A percentile compares a stretch with the other conserved stretches of the same genome.
Conservation (phyloP, 2,888 invertebrate species). For the Napeogenes sylphis region DNA sequence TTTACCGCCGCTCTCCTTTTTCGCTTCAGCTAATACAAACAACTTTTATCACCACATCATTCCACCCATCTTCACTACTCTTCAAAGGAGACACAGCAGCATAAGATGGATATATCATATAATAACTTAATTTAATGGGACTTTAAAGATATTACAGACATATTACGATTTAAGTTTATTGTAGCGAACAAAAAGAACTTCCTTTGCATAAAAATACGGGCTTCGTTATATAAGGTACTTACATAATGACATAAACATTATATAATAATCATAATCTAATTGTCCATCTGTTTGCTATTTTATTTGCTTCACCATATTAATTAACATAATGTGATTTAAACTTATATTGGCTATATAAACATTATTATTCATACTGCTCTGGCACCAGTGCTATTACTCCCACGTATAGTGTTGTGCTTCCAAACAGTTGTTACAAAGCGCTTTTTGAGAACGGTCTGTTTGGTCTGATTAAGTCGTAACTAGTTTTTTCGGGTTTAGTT, state of each 20-base stretch:
- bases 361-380: slow-evolving; percentile 27
- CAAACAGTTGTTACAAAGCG: slow-evolving; percentile 56
- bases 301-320: slow-evolving; percentile 10
- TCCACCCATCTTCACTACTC: no score
- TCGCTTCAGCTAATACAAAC: no score
- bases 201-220: background rate
- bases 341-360: slow-evolving; percentile 18
- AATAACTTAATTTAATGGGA: no score
- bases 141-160: no score
- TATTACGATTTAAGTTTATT: no score
- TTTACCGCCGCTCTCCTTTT: no score
- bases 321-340: slow-evolving; percentile 23
- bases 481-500: no score
- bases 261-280: slow-evolving; percentile 12
- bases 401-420: slow-evolving; percentile 39
- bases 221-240: background rate
- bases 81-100: no score
- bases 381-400: slow-evolving; percentile 42
- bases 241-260: slow-evolving; percentile 1
- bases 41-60: no score
- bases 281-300: slow-evolving; percentile 10
- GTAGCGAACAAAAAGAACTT: no score
- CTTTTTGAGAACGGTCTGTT: slow-evolving; percentile 58
- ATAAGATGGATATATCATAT: no score
- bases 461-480: slow-evolving; percentile 5